These are phyloP conservation scores for Dermochelys coriacea DNA, from an alignment of 2,797 vertebrate species.

Conservation along the genomic window DNA sequence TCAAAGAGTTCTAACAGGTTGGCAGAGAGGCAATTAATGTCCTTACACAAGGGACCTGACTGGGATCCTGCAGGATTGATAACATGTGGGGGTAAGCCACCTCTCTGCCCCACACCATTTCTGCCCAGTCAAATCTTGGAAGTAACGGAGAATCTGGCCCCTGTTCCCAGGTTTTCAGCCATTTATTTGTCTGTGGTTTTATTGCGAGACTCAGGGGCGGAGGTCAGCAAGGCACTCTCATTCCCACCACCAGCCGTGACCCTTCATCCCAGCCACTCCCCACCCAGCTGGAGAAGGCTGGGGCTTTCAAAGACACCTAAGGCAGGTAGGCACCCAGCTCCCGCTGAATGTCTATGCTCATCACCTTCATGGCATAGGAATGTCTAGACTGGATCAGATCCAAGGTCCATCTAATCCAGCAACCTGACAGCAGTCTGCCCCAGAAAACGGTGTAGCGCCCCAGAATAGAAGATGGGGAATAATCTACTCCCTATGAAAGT, in stretches of 20 bases:
- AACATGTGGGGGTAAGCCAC: no score
- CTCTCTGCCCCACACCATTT: no score
- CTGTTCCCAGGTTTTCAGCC: no score
- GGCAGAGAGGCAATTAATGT: background rate
- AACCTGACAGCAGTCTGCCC: background rate
- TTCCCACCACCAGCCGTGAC: background rate
- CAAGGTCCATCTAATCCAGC: background rate
- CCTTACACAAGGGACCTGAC: background rate
- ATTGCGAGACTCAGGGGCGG: no score
- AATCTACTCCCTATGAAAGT: background rate
- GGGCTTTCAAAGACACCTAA: background rate
- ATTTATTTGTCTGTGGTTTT: no score
- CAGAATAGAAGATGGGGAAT: background rate
- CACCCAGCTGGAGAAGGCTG: background rate
- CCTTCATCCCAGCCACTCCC: background rate
- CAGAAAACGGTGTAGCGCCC: no score
- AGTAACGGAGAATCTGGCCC: no score
- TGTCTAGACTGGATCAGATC: background rate
- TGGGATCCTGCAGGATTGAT: no score
- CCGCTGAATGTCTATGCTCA: background rate
- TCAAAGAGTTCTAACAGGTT: no score
- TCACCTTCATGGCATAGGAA: background rate
- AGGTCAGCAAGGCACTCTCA: background rate
- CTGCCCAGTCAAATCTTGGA: no score
- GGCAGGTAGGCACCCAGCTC: background rate